Evolutionary conservation across 2,888 invertebrate genomes (phyloP).

Genomic region (Chesias legatella): DNA sequence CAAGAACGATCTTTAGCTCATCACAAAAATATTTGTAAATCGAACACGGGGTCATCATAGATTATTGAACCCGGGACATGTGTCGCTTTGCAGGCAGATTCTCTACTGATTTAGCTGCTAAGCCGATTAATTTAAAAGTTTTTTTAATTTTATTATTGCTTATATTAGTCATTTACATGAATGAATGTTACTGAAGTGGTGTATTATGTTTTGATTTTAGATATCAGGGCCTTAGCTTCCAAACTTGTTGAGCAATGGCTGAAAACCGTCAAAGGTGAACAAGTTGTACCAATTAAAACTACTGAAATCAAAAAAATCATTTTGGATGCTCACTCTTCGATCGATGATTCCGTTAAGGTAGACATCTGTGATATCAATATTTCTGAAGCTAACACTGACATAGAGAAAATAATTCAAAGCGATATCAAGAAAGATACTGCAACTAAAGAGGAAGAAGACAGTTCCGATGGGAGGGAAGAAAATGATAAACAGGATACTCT

Average conservation of each 20-base stretch:
- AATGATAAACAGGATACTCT: conserved; percentile 43
- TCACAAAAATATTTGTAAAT: no score
- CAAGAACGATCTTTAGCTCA: no score
- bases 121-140: no score
- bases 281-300: conserved; percentile 65
- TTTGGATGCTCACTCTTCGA: conserved; percentile 47
- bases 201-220: conserved; percentile 72
- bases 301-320: conserved; percentile 63
- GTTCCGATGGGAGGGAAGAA: conserved; percentile 26
- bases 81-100: no score
- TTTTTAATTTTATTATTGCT: no score
- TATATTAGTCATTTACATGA: no score
- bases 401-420: conserved; percentile 16
- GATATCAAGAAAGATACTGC: conserved; percentile 10
- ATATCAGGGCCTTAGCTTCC: conserved; percentile 87
- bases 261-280: conserved; percentile 90
- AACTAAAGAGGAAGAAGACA: conserved; percentile 23
- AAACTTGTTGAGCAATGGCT: conserved; percentile 94
- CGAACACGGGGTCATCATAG: no score
- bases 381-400: conserved; percentile 22
- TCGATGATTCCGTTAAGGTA: conserved; percentile 32
- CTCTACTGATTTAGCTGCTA: no score
- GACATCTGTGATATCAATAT: conserved; percentile 30
- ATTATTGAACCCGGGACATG: no score
- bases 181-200: no score